phyloP scores from a whole-genome alignment of 2,797 vertebrate species.

The Champsocephalus esox region DNA sequence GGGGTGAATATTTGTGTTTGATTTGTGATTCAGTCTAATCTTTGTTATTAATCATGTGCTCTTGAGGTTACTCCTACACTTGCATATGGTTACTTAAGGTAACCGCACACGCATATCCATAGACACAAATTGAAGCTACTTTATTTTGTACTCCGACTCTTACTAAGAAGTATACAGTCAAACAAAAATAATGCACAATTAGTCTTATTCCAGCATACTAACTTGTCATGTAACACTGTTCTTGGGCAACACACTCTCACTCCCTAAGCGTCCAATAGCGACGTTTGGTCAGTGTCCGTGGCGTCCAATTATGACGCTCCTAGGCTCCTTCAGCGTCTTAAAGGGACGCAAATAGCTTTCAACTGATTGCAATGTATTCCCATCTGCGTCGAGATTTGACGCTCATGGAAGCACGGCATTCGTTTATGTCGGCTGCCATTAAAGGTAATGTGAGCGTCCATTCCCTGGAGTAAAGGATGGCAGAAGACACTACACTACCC shows the following conservation, averaged over 20 bases:
- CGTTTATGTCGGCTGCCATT: no score
- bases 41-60: conserved; percentile 7
- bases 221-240: conserved; percentile 15
- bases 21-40: neutral
- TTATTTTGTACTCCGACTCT: neutral
- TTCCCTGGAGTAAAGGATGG: no score
- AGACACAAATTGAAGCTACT: conserved; percentile 3
- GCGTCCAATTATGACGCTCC: no score
- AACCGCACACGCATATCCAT: neutral
- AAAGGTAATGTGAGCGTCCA: no score
- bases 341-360: no score
- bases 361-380: no score
- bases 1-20: neutral
- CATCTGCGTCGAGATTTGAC: no score
- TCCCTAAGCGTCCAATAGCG: no score
- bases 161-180: conserved; percentile 14
- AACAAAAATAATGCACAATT: conserved; percentile 41
- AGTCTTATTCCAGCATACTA: conserved; percentile 31
- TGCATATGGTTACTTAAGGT: neutral
- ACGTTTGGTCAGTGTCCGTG: no score
- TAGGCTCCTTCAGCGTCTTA: no score
- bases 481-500: no score
- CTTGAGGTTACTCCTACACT: neutral
- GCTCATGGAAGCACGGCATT: no score
- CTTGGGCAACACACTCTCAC: neutral